These are phyloP conservation scores for Drosophila carrolli DNA, from an alignment of 1,140 invertebrate genomes.

Conservation along the genomic window DNA sequence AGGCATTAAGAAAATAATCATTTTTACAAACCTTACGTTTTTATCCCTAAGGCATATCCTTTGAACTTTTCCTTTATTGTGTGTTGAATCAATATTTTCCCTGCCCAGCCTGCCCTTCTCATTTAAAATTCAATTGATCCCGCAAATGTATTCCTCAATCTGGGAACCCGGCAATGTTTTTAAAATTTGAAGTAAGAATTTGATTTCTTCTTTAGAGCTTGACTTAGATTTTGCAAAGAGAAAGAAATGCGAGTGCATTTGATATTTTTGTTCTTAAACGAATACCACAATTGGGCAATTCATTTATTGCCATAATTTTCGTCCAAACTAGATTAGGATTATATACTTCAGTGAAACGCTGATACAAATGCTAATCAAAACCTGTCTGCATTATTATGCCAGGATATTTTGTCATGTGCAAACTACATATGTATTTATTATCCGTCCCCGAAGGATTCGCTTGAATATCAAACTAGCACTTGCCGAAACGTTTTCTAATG, in stretches of 20 bases:
- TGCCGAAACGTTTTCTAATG: conserved; percentile 54
- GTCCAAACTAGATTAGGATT: neutral
- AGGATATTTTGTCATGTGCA: conserved; percentile 19
- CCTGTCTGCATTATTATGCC: neutral
- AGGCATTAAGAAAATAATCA: neutral
- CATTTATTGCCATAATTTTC: neutral
- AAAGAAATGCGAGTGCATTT: no score
- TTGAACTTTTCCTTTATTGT: conserved; percentile 34
- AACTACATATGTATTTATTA: conserved; percentile 29
- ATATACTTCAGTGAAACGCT: neutral
- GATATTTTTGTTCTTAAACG: no score
- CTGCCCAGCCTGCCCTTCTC: neutral
- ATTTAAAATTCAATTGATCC: conserved; percentile 43
- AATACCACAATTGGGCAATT: neutral
- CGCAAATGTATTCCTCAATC: conserved; percentile 24
- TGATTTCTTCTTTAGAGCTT: neutral
- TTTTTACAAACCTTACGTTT: conserved; percentile 1
- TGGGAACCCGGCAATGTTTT: conserved; percentile 15
- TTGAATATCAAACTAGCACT: conserved; percentile 47
- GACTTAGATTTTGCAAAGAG: neutral
- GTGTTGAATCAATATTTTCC: conserved; percentile 35
- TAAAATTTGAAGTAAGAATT: neutral
- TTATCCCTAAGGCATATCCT: conserved; percentile 8
- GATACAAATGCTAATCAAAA: conserved; percentile 3
- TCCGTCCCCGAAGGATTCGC: conserved; percentile 5